These are phyloP conservation scores for Zosterops pallidus DNA, from an alignment of 2,113 vertebrate genomes.

Conservation along the genomic window DNA sequence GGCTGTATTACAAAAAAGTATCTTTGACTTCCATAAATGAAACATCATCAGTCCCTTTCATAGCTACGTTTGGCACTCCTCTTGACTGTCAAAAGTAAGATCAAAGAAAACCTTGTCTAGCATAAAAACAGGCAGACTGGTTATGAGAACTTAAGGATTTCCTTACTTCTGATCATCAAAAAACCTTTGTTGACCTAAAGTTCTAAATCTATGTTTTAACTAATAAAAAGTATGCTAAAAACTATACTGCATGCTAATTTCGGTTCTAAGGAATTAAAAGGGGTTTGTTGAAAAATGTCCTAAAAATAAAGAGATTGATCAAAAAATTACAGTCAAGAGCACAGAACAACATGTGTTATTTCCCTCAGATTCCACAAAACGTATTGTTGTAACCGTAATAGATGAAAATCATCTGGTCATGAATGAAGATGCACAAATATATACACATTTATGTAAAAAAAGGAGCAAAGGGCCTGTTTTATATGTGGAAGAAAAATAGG, in stretches of 20 bases:
- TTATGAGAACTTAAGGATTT: not conserved
- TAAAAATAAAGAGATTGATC: not conserved
- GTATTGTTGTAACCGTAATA: not conserved
- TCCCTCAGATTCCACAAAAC: not conserved
- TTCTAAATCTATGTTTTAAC: not conserved
- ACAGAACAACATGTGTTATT: not conserved
- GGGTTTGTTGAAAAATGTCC: not conserved
- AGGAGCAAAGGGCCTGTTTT: not conserved
- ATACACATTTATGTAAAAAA: not conserved
- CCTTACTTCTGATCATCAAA: not conserved
- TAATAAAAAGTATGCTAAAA: not conserved
- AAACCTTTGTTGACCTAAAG: not conserved
- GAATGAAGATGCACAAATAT: not conserved
- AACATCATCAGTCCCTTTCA: not conserved
- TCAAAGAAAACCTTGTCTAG: not conserved
- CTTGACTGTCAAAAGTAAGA: not conserved
- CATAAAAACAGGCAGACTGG: not conserved
- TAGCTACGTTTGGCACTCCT: not conserved
- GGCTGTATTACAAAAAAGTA: not conserved
- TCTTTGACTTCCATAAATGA: not conserved
- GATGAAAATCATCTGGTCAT: not conserved
- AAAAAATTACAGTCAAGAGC: not conserved
- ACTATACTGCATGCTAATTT: not conserved
- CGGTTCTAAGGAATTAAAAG: not conserved
- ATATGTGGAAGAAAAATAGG: not conserved